Evolutionary conservation across 2,888 invertebrate species (phyloP), one percentile per base, ranked within the genome.

Genomic region (Pterostichus madidus): DNA sequence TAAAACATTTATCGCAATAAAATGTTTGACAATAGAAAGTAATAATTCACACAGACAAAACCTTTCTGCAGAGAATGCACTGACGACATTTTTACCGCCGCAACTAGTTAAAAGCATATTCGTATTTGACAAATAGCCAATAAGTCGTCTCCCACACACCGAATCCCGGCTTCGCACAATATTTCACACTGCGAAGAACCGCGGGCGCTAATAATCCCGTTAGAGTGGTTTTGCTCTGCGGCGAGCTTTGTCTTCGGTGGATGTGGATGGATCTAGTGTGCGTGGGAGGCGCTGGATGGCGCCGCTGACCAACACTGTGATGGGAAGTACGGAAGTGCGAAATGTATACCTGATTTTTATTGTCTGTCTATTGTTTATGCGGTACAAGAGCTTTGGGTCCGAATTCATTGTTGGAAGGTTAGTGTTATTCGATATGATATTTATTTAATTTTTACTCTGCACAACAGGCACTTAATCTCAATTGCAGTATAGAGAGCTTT

Each of bases 51-150:
- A 15, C 24, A 11, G 31, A 39, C 39, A 39, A 39, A 39, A 39
- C 39, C 59, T 24, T 31, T 59, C 59, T 59, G 11, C 3, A 11
- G 59, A 59, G 59, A 59, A 59, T 24, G 59, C 31, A 53, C 7
- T 15, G 15, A 15, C 17, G 59, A 59, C 59, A 59, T 59, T 59
- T 59, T 24, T 24, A 39, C 11, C 1, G 17, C 17, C 2, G 8
- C 24, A 11, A 31, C 59, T 59, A 59, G 59, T 59, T 59, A 59
- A 39, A 59, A 31, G 59, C 31, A 59, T 59, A 59, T 59, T 59
- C 59, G 31, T 24, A 11, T 24, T 4, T 59, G 59, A 59, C 59
- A 59, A 59, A 59, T 59, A 59, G 59, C 59, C 59, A 59, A 59
- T 59, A 59, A 59, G 59, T 39, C 31, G 17, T 24, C 24, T 24